Base-by-base conservation (phyloP, 2,113 vertebrate genomes). In the Otolemur garnettii region DNA sequence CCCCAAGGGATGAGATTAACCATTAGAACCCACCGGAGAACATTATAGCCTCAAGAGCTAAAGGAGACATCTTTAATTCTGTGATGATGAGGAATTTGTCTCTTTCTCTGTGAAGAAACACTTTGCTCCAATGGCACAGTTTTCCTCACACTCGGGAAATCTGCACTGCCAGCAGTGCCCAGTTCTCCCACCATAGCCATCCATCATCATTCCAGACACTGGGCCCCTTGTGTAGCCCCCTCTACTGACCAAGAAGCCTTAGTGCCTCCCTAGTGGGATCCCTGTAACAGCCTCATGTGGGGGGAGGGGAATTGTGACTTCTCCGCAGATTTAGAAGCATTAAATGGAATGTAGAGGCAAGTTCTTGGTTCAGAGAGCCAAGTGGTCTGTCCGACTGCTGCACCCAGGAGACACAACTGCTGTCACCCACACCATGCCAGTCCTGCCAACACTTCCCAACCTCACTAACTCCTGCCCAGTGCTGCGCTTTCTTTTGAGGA, bases 331-430 rank as follows among this genome's bases (percentile, higher is more conserved):
- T 78, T 75, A 42, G 59, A 86, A 91, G 10, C 75, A 33, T 64
- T 45, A n/a, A 45, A 55, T n/a, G 45, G 33, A 59, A 79, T 0
- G 0, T 11, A 78, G 78, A 35, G n/a, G 60, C 2, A 0, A 7
- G 38, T 62, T n/a, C 72, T 79, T 14, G 5, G 14, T 30, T 64
- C 21, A 7, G 77, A 50, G 77, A 74, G 21, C 75, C 57, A 3
- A 55, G 26, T 24, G 81, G 28, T 38, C 45, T 72, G 35, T 79
- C 59, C 15, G 6, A 11, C 28, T 59, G 38, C 18, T 12, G 35
- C 4, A n/a, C 33, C 12, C 13, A 0, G 0, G 2, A 33, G 24
- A 45, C 21, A 13, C 74, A 8, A 8, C 15, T 15, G 42, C 2
- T 3, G 64, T 74, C 64, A 2, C 26, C 35, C 22, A 66, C 6